phyloP scores from a whole-genome alignment of 2,888 invertebrate genomes.

The Trichogramma evanescens region DNA sequence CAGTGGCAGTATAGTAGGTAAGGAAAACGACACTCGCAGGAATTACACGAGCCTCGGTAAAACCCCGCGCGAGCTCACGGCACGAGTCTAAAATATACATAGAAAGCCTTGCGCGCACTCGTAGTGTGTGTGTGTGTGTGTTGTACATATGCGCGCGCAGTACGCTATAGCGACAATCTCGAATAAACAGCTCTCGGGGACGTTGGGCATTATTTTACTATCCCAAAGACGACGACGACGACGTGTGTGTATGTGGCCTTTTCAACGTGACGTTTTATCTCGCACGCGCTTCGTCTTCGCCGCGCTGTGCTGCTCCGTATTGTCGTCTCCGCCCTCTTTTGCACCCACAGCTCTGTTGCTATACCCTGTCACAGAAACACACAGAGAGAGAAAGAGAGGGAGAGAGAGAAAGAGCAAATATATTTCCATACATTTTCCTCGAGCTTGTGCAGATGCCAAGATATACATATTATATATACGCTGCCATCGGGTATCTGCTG shows the following conservation, averaged over 20 bases:
- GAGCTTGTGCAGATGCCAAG: slow-evolving; percentile 24
- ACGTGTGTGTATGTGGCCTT: slow-evolving; percentile 31
- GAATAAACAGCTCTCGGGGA: slow-evolving; percentile 33
- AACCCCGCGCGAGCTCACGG: slow-evolving; percentile 6
- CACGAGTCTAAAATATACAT: slow-evolving; percentile 1
- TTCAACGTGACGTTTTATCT: slow-evolving; percentile 30
- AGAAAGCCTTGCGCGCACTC: slow-evolving; percentile 4
- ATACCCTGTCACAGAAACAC: too few relatives aligned
- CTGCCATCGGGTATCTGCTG: background rate
- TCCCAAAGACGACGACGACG: slow-evolving; percentile 32
- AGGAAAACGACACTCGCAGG: slow-evolving; percentile 26
- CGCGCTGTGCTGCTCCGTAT: too few relatives aligned
- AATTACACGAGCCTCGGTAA: slow-evolving; percentile 22
- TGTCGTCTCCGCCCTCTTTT: too few relatives aligned
- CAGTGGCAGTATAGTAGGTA: too few relatives aligned
- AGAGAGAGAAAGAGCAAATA: slow-evolving; percentile 32
- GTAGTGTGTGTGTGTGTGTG: slow-evolving; percentile 16
- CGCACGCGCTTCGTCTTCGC: too few relatives aligned
- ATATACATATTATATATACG: too few relatives aligned
- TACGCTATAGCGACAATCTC: slow-evolving; percentile 27
- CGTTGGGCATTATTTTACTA: slow-evolving; percentile 41
- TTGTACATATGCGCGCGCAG: slow-evolving; percentile 29
- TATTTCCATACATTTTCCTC: slow-evolving; percentile 46
- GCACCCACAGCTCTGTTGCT: too few relatives aligned
- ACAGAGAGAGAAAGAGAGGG: too few relatives aligned